Evolutionary conservation across 2,113 vertebrate genomes (phyloP), one percentile per base, ranked within the genome.

Genomic region (Rattus rattus): DNA sequence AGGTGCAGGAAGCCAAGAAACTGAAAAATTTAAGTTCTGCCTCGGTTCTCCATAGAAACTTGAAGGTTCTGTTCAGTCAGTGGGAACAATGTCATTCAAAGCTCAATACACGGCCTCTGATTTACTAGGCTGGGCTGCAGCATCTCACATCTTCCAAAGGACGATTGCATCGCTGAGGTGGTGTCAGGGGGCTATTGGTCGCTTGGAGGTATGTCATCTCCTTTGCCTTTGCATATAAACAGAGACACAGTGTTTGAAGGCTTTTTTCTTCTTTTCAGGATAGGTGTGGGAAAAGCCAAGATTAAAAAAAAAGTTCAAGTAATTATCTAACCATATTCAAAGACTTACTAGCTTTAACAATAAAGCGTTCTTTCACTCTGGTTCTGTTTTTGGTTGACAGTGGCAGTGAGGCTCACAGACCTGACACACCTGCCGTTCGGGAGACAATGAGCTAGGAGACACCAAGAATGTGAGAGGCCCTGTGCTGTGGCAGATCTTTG

Each of bases 1-100:
- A 84, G 52, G 52, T 59, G 79, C 93, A 95, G 91, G 87, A 95
- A 97, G 97, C 91, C 90, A 95, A 94, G 94, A 94, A 81, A 94
- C 47, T 86, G 70, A 96, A 94, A 95, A 94, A 90, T 81, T 93
- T 59, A 92, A 91, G 81, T 94, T 93, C 54, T 94, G 54, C 90
- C 75, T 86, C 69, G 14, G 91, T 75, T 96, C 88, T 91, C 93
- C 94, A 87, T 30, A 96, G 96, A 97, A 97, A 96, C 73, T 36
- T 1, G 1, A 92, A 72, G 72, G 65, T 97, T 97, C 89, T 94
- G 7, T 86, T 91, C 76, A 72, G 83, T 88, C 47, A 43, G 49
- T 72, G 86, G 80, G 59, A 94, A 93, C 76, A 95, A 80, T 88
- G 80, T 72, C 65, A 94, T 69, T 96, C 76, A 49, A 59, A 97